A percentile compares a stretch with the other conserved stretches of the same genome.
Evolutionary conservation across 2,113 vertebrate species (phyloP).

Genomic region (Bolborhynchus lineola): DNA sequence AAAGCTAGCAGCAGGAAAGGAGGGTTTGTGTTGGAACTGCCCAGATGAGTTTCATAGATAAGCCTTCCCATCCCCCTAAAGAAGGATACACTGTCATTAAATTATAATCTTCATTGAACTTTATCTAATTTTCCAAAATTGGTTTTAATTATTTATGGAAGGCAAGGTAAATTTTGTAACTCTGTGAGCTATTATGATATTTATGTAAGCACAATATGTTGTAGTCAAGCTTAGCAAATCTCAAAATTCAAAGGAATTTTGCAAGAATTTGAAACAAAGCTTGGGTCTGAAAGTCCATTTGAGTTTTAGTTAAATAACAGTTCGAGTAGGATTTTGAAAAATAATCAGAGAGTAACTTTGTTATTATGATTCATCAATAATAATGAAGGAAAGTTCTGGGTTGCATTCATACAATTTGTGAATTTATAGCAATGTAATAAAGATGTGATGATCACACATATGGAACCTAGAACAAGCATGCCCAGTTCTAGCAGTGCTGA

Average conservation of each 20-base stretch:
- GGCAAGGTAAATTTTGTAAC: neutral
- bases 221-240: neutral
- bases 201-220: neutral
- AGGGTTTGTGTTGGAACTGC: neutral
- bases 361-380: neutral
- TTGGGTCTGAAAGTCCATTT: neutral
- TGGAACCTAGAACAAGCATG: neutral
- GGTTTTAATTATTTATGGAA: neutral
- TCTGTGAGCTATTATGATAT: neutral
- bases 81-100: neutral
- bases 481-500: neutral
- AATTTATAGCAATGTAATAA: neutral
- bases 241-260: neutral
- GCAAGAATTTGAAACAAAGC: neutral
- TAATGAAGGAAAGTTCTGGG: neutral
- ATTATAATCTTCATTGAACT: neutral
- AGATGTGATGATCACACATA: neutral
- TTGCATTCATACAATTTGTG: neutral
- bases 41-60: neutral
- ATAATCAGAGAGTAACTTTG: neutral
- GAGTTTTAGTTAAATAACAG: neutral
- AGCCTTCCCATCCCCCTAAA: neutral
- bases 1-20: neutral
- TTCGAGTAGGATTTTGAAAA: neutral
- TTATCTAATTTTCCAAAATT: neutral